Percentiles rank a stretch among this genome's conserved stretches.
These are phyloP conservation scores for Prionailurus bengalensis DNA, from an alignment of 2,113 vertebrate species.

Conservation along the genomic window DNA sequence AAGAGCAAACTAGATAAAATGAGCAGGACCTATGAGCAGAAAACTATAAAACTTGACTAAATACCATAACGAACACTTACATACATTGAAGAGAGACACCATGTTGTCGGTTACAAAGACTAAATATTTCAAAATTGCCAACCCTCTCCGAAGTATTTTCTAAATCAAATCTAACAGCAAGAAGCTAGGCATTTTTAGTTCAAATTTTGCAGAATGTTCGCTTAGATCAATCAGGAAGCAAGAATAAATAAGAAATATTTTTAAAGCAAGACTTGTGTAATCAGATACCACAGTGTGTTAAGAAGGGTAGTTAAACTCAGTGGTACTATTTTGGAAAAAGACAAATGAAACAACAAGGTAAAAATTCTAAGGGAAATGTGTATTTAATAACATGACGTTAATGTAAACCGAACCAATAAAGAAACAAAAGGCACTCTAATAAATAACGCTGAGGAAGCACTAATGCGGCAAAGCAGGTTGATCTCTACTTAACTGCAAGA, in stretches of 20 bases:
- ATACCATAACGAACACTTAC: background rate
- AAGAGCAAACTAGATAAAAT: background rate
- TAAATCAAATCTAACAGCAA: background rate
- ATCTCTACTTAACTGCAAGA: background rate
- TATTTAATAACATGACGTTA: slow-evolving; percentile 8
- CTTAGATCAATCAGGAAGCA: background rate
- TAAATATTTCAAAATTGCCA: slow-evolving; percentile 20
- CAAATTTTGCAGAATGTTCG: background rate
- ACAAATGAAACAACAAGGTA: background rate
- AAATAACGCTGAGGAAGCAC: background rate
- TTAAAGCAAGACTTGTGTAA: background rate
- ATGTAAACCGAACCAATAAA: background rate
- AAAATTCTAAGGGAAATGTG: background rate
- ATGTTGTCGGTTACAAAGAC: background rate
- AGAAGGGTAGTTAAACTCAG: slow-evolving; percentile 8
- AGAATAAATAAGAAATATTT: slow-evolving; percentile 9
- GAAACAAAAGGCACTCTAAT: background rate
- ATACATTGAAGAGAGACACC: slow-evolving; percentile 42
- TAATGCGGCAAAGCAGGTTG: background rate
- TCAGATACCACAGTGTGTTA: background rate
- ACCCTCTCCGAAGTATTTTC: background rate
- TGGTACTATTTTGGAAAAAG: background rate
- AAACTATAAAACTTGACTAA: slow-evolving; percentile 40
- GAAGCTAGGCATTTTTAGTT: background rate
- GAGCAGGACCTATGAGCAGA: background rate